A percentile compares a stretch with the other conserved stretches of the same genome.
phyloP scores from a whole-genome alignment of 2,888 invertebrate species.

The Lydus trimaculatus region DNA sequence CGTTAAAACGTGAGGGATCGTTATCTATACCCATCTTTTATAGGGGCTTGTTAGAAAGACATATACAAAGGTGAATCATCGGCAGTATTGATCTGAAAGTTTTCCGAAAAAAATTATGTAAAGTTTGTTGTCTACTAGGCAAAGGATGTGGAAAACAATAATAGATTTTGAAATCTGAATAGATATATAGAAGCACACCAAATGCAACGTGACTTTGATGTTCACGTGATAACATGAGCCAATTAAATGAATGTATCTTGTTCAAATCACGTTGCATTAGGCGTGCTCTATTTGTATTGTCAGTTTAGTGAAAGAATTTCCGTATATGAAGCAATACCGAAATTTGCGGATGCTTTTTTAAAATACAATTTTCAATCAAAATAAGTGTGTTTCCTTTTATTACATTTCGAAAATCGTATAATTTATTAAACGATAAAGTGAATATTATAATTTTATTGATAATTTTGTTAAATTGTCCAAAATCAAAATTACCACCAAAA shows the following conservation, averaged over 20 bases:
- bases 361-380: not conserved
- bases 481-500: not conserved
- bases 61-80: not conserved
- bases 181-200: constrained; percentile 41
- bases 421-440: no score
- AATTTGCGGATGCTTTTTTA: not conserved
- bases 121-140: not conserved
- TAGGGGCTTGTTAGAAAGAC: not conserved
- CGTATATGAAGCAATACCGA: not conserved
- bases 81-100: not conserved
- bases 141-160: not conserved
- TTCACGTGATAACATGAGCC: constrained; percentile 47
- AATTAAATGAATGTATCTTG: constrained; percentile 39
- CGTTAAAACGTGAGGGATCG: not conserved
- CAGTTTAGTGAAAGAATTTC: not conserved
- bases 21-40: not conserved
- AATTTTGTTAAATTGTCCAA: not conserved
- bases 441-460: not conserved
- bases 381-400: not conserved
- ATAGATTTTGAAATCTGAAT: not conserved
- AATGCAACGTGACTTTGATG: constrained; percentile 51
- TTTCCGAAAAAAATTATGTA: not conserved
- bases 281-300: constrained; percentile 29
- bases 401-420: not conserved
- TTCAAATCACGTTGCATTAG: constrained; percentile 51